Base-by-base conservation (phyloP, 2,113 vertebrate genomes). In the Protobothrops mucrosquamatus region DNA sequence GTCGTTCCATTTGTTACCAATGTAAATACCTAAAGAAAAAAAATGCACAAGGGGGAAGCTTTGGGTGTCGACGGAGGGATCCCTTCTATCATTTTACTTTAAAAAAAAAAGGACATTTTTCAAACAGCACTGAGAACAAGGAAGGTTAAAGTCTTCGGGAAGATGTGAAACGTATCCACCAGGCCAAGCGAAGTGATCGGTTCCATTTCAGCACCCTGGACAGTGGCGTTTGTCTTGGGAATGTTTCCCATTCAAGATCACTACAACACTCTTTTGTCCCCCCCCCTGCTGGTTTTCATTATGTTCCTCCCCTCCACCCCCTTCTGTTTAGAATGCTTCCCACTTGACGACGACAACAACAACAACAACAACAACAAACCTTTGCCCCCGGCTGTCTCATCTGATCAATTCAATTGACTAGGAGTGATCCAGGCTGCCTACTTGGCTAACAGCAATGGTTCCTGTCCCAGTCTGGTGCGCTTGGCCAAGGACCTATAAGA, bases 291-390 rank as follows among this genome's bases (percentile, higher is more conserved):
- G 29, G 29, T 51, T 88, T 20, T 56, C 29, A n/a, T 55, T 88
- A 55, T 55, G n/a, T 91, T 14, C 91, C 34, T 91, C 94, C 85
- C 93, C 88, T 15, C 29, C n/a, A 39, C 15, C 14, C 69, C n/a
- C 0, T 39, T 39, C 69, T 81, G 93, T 95, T 88, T 0, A 0
- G 59, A 96, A 92, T 46, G 43, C 39, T 61, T 56, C 92, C 29
- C 86, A 90, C 93, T 93, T 87, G 52, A 56, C 96, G 95, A 97
- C 48, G 86, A 23, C 93, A 90, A 88, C 96, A 96, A 97, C 48
- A 87, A 23, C 93, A 90, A 88, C 94, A 96, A 95, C 93, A 91
- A 94, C 93, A 61, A 61, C 59, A 69, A 64, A 91, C 93, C 64
- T 96, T 97, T 94, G 93, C 92, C 94, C 51, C 93, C 89, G 92